phyloP scores from a whole-genome alignment of 2,888 invertebrate species.

The Holacanthella duospinosa region DNA sequence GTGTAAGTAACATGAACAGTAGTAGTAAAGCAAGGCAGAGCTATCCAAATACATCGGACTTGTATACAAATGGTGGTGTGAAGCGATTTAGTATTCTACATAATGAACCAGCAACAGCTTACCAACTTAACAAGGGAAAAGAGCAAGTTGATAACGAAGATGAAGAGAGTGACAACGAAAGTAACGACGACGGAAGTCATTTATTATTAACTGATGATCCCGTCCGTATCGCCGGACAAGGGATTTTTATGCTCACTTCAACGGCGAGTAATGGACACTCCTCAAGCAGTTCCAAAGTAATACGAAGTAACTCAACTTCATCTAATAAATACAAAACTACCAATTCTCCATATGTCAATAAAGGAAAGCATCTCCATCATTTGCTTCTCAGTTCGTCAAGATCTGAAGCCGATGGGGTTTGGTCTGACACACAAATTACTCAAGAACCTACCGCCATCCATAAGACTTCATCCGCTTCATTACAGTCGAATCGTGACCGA shows the following conservation, averaged over 20 bases:
- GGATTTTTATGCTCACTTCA: constrained; percentile 29
- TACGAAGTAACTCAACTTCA: constrained; percentile 4
- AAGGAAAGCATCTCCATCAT: constrained; percentile 7
- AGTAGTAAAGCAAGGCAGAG: background rate
- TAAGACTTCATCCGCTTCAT: no score
- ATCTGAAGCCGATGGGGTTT: background rate
- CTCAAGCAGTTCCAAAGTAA: background rate
- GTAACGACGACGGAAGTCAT: constrained; percentile 22
- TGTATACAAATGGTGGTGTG: constrained; percentile 12
- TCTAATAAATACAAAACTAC: background rate
- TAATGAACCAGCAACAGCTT: constrained; percentile 28
- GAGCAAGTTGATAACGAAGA: constrained; percentile 4
- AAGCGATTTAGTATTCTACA: constrained; percentile 31
- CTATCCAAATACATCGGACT: background rate
- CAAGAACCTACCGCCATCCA: background rate
- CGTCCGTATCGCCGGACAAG: constrained; percentile 34
- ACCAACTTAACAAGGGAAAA: constrained; percentile 26
- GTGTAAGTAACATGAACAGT: background rate
- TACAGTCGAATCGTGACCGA: background rate
- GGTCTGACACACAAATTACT: background rate
- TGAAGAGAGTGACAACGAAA: background rate
- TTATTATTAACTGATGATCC: constrained; percentile 27
- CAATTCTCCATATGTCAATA: background rate
- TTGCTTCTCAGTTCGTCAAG: background rate
- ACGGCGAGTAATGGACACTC: no score